Evolutionary conservation across 2,888 invertebrate species (phyloP).

Genomic region (Watsonalla cultraria): DNA sequence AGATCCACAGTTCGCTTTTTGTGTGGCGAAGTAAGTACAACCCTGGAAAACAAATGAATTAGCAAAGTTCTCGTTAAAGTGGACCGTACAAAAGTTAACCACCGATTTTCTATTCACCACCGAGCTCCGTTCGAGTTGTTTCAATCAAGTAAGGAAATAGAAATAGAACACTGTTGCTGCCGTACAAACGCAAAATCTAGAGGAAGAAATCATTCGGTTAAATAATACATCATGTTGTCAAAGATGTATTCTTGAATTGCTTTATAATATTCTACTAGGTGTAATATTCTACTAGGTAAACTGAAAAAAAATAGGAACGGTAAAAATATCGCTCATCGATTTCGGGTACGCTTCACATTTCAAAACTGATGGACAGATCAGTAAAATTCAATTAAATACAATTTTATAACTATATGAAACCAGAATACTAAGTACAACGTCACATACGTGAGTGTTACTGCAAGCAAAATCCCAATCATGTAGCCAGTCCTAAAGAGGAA

Average conservation of each 20-base stretch:
- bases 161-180: conserved; percentile 28
- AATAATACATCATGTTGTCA: not conserved
- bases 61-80: conserved; percentile 40
- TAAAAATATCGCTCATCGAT: too few relatives aligned
- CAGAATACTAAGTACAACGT: too few relatives aligned
- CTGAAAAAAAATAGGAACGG: too few relatives aligned
- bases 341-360: too few relatives aligned
- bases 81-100: conserved; percentile 41
- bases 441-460: not conserved
- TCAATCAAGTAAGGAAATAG: conserved; percentile 50
- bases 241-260: not conserved
- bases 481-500: not conserved
- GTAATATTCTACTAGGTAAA: too few relatives aligned
- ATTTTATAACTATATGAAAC: too few relatives aligned
- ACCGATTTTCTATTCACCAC: conserved; percentile 52
- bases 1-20: conserved; percentile 13
- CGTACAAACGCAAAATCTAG: not conserved
- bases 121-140: conserved; percentile 30
- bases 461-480: not conserved
- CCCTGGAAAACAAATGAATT: conserved; percentile 41
- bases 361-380: too few relatives aligned
- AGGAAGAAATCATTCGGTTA: not conserved
- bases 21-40: conserved; percentile 11
- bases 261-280: too few relatives aligned
- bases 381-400: too few relatives aligned